These are phyloP conservation scores for Lates japonicus DNA, from an alignment of 2,797 vertebrate genomes.

Conservation along the genomic window DNA sequence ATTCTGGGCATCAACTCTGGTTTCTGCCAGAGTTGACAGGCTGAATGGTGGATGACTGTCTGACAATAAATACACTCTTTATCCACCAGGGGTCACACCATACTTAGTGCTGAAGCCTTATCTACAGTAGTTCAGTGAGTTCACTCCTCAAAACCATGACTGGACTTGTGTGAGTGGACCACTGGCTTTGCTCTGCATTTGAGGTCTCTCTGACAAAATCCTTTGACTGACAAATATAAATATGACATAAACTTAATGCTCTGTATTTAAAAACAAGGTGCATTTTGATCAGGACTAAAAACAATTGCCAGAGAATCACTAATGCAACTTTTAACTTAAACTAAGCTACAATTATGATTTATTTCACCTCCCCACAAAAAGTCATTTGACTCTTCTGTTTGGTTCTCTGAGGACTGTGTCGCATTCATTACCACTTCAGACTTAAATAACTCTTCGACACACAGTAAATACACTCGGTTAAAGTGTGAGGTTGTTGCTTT, in stretches of 20 bases:
- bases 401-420: slow-evolving; percentile 5
- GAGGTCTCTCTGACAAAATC: slow-evolving; percentile 10
- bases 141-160: slow-evolving; percentile 21
- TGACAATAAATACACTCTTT: background rate
- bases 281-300: background rate
- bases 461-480: slow-evolving; percentile 16
- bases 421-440: background rate
- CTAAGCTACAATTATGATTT: background rate
- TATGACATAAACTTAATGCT: background rate
- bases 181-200: slow-evolving; percentile 16
- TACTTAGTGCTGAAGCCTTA: slow-evolving; percentile 5
- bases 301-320: background rate
- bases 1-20: background rate
- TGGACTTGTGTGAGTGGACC: slow-evolving; percentile 7
- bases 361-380: background rate
- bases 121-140: slow-evolving; percentile 22
- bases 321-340: slow-evolving; percentile 1
- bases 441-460: slow-evolving; percentile 20
- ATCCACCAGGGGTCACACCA: slow-evolving; percentile 84
- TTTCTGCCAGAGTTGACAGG: background rate
- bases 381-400: background rate
- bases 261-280: background rate
- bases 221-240: background rate
- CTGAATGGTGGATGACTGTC: no score
- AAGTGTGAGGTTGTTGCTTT: slow-evolving; percentile 24